Conservation (phyloP, 2,113 vertebrate genomes). For the Silurus asotus region DNA sequence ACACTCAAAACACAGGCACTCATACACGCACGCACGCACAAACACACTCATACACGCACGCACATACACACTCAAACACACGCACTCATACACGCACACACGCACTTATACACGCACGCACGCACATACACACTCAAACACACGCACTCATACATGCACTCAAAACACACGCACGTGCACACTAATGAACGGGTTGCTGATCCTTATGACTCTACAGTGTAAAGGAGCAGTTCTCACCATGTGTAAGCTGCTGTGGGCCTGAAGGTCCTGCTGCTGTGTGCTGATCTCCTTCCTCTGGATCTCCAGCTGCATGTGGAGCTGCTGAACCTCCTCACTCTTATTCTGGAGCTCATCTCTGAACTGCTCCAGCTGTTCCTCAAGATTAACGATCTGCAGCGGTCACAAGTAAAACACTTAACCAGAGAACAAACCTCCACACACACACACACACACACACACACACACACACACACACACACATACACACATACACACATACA, state of each 20-base stretch:
- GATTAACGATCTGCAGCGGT: slow-evolving; percentile 81
- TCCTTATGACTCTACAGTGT: background rate
- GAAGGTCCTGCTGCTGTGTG: slow-evolving; percentile 83
- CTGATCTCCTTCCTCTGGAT: slow-evolving; percentile 91
- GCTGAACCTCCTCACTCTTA: slow-evolving; percentile 96
- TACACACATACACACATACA: background rate
- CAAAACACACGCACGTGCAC: no score
- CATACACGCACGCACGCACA: no score
- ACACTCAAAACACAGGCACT: no score
- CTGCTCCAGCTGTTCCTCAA: slow-evolving; percentile 97
- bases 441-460: background rate
- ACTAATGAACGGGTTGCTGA: background rate
- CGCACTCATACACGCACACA: no score
- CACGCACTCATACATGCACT: no score
- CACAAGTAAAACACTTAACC: background rate
- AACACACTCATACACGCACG: no score
- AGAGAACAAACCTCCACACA: background rate
- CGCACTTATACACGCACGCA: no score
- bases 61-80: no score
- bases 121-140: no score
- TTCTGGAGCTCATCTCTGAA: slow-evolving; percentile 97
- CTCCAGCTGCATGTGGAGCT: slow-evolving; percentile 96
- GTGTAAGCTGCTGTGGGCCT: slow-evolving; percentile 82
- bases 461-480: background rate
- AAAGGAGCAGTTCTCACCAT: slow-evolving; percentile 71